These are phyloP conservation scores for Laticauda laticaudata DNA, from an alignment of 2,113 vertebrate genomes.

Conservation along the genomic window DNA sequence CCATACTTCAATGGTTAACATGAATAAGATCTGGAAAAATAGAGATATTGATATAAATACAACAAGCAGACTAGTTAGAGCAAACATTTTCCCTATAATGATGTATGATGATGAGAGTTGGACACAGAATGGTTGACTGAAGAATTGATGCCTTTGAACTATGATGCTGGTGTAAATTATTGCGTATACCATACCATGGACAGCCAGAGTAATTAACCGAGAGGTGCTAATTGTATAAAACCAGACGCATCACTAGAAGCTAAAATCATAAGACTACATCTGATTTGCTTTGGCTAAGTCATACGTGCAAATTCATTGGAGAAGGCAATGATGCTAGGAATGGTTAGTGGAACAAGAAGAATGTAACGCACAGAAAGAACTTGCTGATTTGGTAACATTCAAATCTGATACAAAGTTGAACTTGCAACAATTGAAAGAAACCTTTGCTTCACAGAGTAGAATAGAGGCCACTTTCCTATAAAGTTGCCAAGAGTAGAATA, in stretches of 20 bases:
- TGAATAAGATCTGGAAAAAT: background rate
- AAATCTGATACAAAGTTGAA: background rate
- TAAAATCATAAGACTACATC: no score
- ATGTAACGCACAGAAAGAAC: background rate
- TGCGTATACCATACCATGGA: background rate
- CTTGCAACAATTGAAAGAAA: background rate
- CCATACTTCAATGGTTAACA: background rate
- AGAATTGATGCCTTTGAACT: background rate
- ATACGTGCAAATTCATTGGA: background rate
- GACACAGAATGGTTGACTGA: background rate
- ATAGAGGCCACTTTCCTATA: background rate
- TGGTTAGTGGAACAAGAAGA: background rate
- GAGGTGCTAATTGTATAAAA: no score
- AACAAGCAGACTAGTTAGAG: background rate
- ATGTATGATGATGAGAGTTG: background rate
- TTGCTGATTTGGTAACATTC: background rate
- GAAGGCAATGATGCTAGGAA: background rate
- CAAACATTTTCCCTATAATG: background rate
- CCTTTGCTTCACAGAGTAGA: background rate
- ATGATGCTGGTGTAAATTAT: background rate
- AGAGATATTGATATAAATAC: background rate
- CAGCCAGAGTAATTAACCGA: no score
- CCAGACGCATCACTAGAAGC: no score
- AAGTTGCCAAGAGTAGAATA: background rate
- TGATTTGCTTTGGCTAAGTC: background rate